Evolutionary conservation across 2,888 invertebrate species (phyloP).

Genomic region (Eupithecia pulchellata): DNA sequence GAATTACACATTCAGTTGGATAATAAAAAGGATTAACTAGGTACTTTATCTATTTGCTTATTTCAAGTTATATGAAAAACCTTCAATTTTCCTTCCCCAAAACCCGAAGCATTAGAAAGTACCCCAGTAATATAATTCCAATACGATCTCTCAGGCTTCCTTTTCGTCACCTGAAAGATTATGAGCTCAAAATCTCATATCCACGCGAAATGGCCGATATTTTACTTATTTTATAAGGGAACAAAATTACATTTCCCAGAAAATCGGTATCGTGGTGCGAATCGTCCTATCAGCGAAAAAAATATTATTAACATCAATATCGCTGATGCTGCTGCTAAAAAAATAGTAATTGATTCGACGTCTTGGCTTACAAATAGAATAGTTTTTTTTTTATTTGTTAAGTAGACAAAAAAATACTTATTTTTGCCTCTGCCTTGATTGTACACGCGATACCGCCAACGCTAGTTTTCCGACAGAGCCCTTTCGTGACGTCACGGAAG

Average conservation of each 20-base stretch:
- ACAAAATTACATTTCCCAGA: slow-evolving; percentile 24
- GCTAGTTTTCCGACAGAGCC: no score
- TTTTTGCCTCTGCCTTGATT: no score
- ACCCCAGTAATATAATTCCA: slow-evolving; percentile 19
- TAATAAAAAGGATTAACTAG: no score
- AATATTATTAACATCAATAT: not conserved
- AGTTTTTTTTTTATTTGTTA: no score
- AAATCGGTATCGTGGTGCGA: not conserved
- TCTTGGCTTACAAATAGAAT: no score
- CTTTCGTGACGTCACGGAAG: no score
- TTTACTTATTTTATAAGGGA: slow-evolving; percentile 25
- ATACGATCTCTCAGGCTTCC: slow-evolving; percentile 12
- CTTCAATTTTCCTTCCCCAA: not conserved
- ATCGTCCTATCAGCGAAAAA: not conserved
- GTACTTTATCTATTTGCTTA: not conserved
- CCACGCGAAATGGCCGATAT: slow-evolving; percentile 25
- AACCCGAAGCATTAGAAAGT: slow-evolving; percentile 3
- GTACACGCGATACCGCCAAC: no score
- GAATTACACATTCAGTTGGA: no score
- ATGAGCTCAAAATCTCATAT: slow-evolving; percentile 34
- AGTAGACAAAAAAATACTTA: no score
- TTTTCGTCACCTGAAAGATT: slow-evolving; percentile 21
- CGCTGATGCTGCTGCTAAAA: not conserved
- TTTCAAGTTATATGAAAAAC: not conserved
- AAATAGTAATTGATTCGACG: not conserved